A percentile compares a stretch with the other conserved stretches of the same genome.
Conservation (phyloP, 2,797 vertebrate genomes). For the Apodemus agrarius region DNA sequence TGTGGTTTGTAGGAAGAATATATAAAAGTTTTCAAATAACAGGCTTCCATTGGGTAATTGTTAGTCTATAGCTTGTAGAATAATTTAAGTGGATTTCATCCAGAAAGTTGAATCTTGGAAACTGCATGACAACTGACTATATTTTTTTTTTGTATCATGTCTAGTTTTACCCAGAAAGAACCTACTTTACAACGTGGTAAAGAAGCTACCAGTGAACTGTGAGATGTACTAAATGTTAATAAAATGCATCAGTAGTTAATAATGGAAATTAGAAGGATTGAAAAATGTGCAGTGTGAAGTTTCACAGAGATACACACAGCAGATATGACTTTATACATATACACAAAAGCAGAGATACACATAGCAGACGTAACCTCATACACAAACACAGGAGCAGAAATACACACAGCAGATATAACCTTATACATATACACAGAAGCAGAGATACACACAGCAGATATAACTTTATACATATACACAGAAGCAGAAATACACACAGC, state of each 20-base stretch:
- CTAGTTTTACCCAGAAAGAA: not conserved
- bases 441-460: too few relatives aligned
- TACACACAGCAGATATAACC: too few relatives aligned
- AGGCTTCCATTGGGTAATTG: not conserved
- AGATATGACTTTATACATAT: not conserved
- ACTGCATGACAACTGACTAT: not conserved
- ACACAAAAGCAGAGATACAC: too few relatives aligned
- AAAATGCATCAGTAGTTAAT: not conserved
- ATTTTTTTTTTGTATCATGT: not conserved
- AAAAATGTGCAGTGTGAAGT: not conserved
- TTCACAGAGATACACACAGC: not conserved
- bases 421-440: too few relatives aligned
- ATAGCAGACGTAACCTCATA: not conserved
- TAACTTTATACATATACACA: too few relatives aligned
- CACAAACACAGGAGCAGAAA: too few relatives aligned
- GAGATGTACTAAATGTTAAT: not conserved
- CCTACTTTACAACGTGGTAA: not conserved
- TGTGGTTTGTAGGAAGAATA: not conserved
- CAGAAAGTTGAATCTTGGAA: not conserved
- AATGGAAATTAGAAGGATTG: not conserved
- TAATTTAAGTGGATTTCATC: not conserved
- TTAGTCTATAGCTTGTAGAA: not conserved
- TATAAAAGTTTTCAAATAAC: not conserved
- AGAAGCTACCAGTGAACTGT: not conserved
- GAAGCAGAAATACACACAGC: too few relatives aligned